Evolutionary conservation across 2,888 invertebrate species (phyloP).

Genomic region (Ecliptopera silaceata): DNA sequence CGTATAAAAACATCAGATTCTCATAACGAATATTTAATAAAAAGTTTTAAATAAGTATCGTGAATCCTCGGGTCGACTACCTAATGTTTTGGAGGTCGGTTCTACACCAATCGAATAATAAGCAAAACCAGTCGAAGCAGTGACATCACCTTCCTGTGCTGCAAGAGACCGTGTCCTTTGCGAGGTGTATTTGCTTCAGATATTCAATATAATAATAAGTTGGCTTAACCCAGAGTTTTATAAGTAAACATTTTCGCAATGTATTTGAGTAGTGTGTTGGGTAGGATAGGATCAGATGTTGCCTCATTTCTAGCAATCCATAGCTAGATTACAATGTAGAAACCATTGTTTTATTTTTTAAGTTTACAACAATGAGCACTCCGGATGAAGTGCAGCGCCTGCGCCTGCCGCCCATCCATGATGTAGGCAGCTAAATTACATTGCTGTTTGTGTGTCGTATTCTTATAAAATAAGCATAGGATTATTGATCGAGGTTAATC

Average conservation of each 20-base stretch:
- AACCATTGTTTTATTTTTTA: constrained; percentile 57
- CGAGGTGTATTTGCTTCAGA: constrained; percentile 39
- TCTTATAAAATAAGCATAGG: neutral
- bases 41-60: constrained; percentile 11
- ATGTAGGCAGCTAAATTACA: constrained; percentile 27
- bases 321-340: constrained; percentile 41
- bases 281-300: constrained; percentile 29
- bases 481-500: no score
- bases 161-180: constrained; percentile 70
- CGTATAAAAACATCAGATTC: constrained; percentile 1
- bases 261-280: neutral
- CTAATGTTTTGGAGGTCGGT: constrained; percentile 56
- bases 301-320: constrained; percentile 43
- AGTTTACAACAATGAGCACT: constrained; percentile 52
- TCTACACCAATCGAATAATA: constrained; percentile 72
- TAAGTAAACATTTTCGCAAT: neutral
- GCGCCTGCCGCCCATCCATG: constrained; percentile 32
- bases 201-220: constrained; percentile 9
- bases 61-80: constrained; percentile 48
- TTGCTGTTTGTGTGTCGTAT: constrained; percentile 12
- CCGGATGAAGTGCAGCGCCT: constrained; percentile 46
- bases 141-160: constrained; percentile 80
- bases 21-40: constrained; percentile 3
- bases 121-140: constrained; percentile 75
- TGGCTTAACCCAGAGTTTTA: neutral